Evolutionary conservation across 1,140 invertebrate species (phyloP).

Genomic region (Vollenhovia emeryi): DNA sequence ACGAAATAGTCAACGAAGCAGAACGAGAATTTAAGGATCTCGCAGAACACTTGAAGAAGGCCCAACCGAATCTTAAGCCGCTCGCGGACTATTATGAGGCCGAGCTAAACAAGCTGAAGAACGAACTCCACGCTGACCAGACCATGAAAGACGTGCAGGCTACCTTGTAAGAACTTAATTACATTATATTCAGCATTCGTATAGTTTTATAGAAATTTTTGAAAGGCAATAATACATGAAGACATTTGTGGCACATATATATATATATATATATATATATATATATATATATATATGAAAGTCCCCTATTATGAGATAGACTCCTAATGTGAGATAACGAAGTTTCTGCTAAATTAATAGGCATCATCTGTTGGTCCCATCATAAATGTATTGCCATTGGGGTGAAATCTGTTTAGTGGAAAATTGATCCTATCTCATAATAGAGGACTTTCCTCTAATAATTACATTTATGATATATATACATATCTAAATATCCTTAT

Average conservation of each 20-base stretch:
- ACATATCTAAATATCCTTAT: not conserved
- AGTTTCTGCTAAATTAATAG: too few species aligned
- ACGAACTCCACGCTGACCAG: constrained; percentile 89
- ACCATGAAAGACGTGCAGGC: constrained; percentile 88
- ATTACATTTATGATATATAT: too few species aligned
- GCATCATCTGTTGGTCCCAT: too few species aligned
- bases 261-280: too few species aligned
- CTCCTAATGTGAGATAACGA: too few species aligned
- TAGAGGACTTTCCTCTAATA: too few species aligned
- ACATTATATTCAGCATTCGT: not conserved
- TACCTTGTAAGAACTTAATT: constrained; percentile 85
- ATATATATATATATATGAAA: too few species aligned
- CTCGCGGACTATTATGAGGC: constrained; percentile 86
- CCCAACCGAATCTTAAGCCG: constrained; percentile 87
- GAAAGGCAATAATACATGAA: not conserved
- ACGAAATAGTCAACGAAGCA: constrained; percentile 80
- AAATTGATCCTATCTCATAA: too few species aligned
- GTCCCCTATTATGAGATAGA: too few species aligned
- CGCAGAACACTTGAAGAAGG: constrained; percentile 85
- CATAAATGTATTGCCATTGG: too few species aligned
- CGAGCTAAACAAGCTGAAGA: constrained; percentile 87
- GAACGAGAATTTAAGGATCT: constrained; percentile 79
- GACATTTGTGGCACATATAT: not conserved
- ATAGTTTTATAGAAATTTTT: not conserved
- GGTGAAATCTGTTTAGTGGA: too few species aligned